phyloP scores from a whole-genome alignment of 2,888 invertebrate species.

The Drosophila pseudotalamancana region DNA sequence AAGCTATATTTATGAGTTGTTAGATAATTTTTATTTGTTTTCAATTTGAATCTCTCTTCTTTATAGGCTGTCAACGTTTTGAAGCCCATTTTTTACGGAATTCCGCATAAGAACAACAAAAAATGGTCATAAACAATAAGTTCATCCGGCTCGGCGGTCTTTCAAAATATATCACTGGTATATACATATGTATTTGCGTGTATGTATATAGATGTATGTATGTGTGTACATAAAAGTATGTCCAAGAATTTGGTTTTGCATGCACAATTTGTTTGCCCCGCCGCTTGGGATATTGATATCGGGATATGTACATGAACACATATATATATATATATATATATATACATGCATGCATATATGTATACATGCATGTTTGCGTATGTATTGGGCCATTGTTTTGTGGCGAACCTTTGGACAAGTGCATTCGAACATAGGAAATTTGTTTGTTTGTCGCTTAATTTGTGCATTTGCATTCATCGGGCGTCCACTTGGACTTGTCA shows the following conservation, averaged over 20 bases:
- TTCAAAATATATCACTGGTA: constrained; percentile 25
- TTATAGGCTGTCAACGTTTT: constrained; percentile 9
- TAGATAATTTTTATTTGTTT: too few relatives aligned
- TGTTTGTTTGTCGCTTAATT: constrained; percentile 68
- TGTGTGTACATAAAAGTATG: too few relatives aligned
- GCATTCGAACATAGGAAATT: constrained; percentile 75
- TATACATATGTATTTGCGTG: too few relatives aligned
- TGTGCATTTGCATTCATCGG: constrained; percentile 69
- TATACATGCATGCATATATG: neutral
- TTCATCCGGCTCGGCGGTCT: constrained; percentile 49
- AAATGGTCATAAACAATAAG: constrained; percentile 42
- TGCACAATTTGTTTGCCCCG: constrained; percentile 50
- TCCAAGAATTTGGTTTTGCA: constrained; percentile 56
- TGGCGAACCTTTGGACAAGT: constrained; percentile 71
- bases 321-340: neutral
- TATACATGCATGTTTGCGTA: neutral
- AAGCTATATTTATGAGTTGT: too few relatives aligned
- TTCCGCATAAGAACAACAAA: constrained; percentile 34
- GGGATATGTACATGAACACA: constrained; percentile 10
- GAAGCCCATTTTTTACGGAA: constrained; percentile 29
- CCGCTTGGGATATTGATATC: constrained; percentile 37
- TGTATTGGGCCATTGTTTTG: neutral
- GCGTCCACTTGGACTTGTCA: constrained; percentile 56
- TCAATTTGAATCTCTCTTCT: neutral
- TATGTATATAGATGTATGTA: too few relatives aligned